phyloP scores from a whole-genome alignment of 1,140 invertebrate species.

The Drosophila seguyi region DNA sequence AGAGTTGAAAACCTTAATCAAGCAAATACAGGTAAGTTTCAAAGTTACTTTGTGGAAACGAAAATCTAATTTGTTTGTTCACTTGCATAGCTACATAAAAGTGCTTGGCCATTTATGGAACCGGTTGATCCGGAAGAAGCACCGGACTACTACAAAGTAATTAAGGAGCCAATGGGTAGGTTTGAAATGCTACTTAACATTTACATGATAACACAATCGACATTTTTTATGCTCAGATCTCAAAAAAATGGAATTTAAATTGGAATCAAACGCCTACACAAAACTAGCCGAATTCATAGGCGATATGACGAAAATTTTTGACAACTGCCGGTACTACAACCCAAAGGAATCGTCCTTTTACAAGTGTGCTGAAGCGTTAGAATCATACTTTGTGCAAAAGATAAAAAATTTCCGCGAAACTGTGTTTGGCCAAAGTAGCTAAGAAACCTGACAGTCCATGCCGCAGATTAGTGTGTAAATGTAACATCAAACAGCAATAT shows the following conservation, averaged over 20 bases:
- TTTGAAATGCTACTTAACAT: not conserved
- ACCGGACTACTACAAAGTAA: constrained; percentile 98
- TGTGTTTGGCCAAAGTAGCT: constrained; percentile 74
- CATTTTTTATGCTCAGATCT: constrained; percentile 90
- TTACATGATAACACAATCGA: not conserved
- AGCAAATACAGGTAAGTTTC: constrained; percentile 92
- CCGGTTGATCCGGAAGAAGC: constrained; percentile 97
- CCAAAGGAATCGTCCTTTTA: constrained; percentile 97
- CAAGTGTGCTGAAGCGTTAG: constrained; percentile 96
- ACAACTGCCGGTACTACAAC: constrained; percentile 99
- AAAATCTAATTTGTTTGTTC: not conserved
- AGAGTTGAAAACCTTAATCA: constrained; percentile 93
- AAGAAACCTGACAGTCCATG: constrained; percentile 15
- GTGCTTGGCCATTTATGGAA: constrained; percentile 98
- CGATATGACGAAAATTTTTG: constrained; percentile 99
- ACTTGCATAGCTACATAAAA: constrained; percentile 91
- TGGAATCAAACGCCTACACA: constrained; percentile 93
- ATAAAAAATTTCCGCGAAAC: constrained; percentile 94
- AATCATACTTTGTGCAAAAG: constrained; percentile 98
- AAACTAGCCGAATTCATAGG: constrained; percentile 97
- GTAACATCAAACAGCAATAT: not conserved
- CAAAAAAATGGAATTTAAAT: constrained; percentile 95
- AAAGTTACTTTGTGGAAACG: too few relatives aligned
- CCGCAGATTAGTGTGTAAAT: constrained; percentile 16
- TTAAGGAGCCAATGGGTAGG: constrained; percentile 99